Conservation (phyloP, 2,888 invertebrate species). For the Petrophora chlorosata region DNA sequence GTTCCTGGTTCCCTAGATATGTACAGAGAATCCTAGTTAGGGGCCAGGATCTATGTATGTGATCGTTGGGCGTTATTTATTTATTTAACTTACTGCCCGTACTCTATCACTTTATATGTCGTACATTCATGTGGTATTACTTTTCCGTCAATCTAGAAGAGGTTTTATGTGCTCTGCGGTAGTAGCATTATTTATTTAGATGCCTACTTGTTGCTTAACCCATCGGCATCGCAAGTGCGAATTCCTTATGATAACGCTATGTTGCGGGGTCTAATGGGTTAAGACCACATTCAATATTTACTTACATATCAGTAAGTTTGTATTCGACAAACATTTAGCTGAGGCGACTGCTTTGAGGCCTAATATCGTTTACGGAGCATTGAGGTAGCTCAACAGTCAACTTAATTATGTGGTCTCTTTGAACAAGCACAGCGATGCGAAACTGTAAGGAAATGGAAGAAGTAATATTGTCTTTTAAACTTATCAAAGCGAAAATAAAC, state of each 20-base stretch:
- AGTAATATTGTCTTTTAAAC: constrained; percentile 45
- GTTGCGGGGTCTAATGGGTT: constrained; percentile 10
- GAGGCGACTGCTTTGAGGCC: constrained; percentile 42
- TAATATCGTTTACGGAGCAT: constrained; percentile 55
- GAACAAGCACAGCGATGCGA: constrained; percentile 39
- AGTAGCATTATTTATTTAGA: constrained; percentile 19
- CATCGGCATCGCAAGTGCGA: too few species aligned
- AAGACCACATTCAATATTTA: constrained; percentile 27
- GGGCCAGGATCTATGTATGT: too few species aligned
- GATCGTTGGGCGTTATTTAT: too few species aligned
- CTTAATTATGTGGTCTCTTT: constrained; percentile 59
- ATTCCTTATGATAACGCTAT: too few species aligned
- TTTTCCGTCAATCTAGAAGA: constrained; percentile 3
- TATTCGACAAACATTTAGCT: constrained; percentile 45
- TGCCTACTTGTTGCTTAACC: constrained; percentile 24
- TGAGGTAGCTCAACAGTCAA: constrained; percentile 52
- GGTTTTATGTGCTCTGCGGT: constrained; percentile 11
- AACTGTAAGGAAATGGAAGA: constrained; percentile 36
- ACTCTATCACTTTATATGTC: too few species aligned
- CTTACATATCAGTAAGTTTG: constrained; percentile 30
- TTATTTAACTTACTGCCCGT: too few species aligned
- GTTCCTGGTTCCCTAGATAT: too few species aligned
- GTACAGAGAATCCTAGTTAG: too few species aligned
- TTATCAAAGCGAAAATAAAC: constrained; percentile 35
- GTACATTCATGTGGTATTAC: too few species aligned